phyloP scores from a whole-genome alignment of 2,113 vertebrate species.

The Bombycilla garrulus region DNA sequence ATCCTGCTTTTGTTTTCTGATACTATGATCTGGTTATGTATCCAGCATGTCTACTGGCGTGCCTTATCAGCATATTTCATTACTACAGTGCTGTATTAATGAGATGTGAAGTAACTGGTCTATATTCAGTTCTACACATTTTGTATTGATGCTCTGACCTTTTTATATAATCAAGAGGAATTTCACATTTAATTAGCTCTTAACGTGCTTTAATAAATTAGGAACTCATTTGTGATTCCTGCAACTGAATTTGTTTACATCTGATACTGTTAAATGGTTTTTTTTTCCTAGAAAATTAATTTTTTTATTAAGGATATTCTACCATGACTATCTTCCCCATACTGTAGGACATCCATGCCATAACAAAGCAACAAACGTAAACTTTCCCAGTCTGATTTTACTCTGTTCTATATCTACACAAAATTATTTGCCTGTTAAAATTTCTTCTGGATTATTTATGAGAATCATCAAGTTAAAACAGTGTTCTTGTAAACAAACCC shows the following conservation, averaged over 20 bases:
- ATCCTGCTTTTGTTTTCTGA: background rate
- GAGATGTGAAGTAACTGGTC: background rate
- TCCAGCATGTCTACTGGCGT: background rate
- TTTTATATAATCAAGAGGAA: background rate
- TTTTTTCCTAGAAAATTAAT: background rate
- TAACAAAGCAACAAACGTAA: background rate
- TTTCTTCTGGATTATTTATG: background rate
- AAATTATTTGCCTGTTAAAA: background rate
- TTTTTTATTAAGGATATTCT: background rate
- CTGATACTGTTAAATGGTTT: background rate
- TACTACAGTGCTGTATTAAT: background rate
- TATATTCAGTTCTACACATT: background rate
- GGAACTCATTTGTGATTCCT: background rate
- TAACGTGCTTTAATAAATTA: background rate
- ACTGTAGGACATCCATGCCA: background rate
- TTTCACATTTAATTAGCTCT: background rate
- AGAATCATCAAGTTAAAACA: background rate
- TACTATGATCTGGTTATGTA: background rate
- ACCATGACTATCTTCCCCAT: background rate
- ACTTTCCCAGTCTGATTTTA: background rate
- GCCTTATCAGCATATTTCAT: background rate
- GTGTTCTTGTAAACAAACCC: background rate
- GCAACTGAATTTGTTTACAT: background rate
- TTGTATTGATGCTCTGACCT: background rate
- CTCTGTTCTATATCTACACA: background rate